Evolutionary conservation across 2,888 invertebrate genomes (phyloP), one percentile per base, ranked within the genome.

Genomic region (Caradrina clavipalpis): DNA sequence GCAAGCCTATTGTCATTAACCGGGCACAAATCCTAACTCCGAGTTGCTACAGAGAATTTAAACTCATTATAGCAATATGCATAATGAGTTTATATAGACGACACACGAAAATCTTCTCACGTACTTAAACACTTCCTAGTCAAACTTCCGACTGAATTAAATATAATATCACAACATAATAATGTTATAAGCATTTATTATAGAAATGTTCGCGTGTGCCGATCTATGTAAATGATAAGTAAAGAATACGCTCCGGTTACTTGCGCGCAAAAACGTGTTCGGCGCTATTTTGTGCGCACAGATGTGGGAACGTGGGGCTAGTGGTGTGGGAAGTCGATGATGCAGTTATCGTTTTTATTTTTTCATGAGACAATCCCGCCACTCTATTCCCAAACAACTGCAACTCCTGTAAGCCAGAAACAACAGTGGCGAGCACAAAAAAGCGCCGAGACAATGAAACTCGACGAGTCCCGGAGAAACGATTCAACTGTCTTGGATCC

Each of bases 301-400:
- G 72, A 84, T 89, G 88, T 87, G 86, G 81, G 86, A 91, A 90
- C 84, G 70, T 67, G 71, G 56, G 21, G 49, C 21, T 82, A 85
- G 82, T 76, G 86, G 70, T 75, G 83, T 21, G 63, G 13, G 50
- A 10, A 76, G 71, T 80, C 81, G 83, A 76, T 78, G 76, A 51
- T 53, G 17, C 15, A 0, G 57, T 0, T 58, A 26, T 58, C 59
- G 65, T n/a, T n/a, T n/a, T n/a, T n/a, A n/a, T n/a, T n/a, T n/a
- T n/a, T n/a, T n/a, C n/a, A n/a, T n/a, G n/a, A n/a, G n/a, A n/a
- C n/a, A n/a, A n/a, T n/a, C n/a, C n/a, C n/a, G n/a, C n/a, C n/a
- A n/a, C n/a, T n/a, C n/a, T n/a, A n/a, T n/a, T n/a, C n/a, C n/a
- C n/a, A n/a, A n/a, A n/a, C n/a, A n/a, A n/a, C n/a, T n/a, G n/a